Evolutionary conservation across 2,113 vertebrate genomes (phyloP).

Genomic region (Pteronura brasiliensis): DNA sequence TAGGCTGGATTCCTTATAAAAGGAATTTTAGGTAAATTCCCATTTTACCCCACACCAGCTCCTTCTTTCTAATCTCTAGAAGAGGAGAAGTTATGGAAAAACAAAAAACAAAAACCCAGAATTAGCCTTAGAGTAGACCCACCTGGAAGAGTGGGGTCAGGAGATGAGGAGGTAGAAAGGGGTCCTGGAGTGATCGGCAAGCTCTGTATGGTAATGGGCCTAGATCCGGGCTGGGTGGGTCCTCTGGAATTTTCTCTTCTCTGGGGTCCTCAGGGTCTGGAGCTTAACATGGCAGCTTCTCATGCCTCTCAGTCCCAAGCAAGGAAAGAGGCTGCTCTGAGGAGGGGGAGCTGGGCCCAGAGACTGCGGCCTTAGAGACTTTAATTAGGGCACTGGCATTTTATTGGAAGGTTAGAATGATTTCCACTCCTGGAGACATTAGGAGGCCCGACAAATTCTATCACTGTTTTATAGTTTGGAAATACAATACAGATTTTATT

Average conservation of each 20-base stretch:
- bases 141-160: background rate
- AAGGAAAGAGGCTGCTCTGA: background rate
- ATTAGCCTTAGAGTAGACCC: background rate
- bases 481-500: slow-evolving; percentile 71
- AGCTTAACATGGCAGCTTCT: rapidly evolving
- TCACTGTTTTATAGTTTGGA: slow-evolving; percentile 53
- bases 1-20: background rate
- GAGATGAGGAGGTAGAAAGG: background rate
- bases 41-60: too few relatives aligned
- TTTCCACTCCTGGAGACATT: slow-evolving; percentile 57
- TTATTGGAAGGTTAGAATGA: slow-evolving; percentile 72
- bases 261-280: background rate
- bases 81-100: background rate
- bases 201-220: rapidly evolving
- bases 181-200: rapidly evolving
- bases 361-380: slow-evolving; percentile 53
- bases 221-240: background rate
- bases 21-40: background rate
- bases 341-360: background rate
- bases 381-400: slow-evolving; percentile 67
- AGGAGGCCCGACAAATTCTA: slow-evolving; percentile 66
- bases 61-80: background rate
- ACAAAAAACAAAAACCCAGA: background rate
- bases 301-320: background rate
- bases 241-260: background rate